Evolutionary conservation across 2,888 invertebrate species (phyloP).

Genomic region (Phaedon cochleariae): DNA sequence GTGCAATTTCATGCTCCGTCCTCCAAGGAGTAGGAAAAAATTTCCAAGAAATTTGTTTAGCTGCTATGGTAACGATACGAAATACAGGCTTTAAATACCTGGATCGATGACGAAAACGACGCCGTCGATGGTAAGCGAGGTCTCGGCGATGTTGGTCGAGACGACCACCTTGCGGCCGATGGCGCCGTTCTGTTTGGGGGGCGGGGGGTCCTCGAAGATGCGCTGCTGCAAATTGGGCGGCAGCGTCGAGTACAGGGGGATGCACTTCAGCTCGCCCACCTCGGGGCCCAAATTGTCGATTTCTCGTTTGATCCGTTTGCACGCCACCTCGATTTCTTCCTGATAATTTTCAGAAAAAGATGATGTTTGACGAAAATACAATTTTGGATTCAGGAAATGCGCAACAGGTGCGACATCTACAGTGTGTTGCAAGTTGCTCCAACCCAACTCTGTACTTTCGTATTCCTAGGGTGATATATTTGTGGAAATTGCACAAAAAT

Average conservation of each 20-base stretch:
- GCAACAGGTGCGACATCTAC: too few species aligned
- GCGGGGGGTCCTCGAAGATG: constrained; percentile 97
- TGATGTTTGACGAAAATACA: too few species aligned
- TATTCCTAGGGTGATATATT: too few species aligned
- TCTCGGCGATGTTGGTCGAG: constrained; percentile 99
- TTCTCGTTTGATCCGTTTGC: constrained; percentile 95
- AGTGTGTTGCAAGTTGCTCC: too few species aligned
- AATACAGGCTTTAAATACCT: constrained; percentile 56
- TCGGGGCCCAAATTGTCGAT: constrained; percentile 96
- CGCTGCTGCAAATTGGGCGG: constrained; percentile 97
- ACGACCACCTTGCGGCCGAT: constrained; percentile 89
- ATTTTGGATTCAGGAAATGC: too few species aligned
- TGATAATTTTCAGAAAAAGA: neutral
- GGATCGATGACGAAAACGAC: constrained; percentile 99
- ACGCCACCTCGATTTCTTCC: constrained; percentile 98
- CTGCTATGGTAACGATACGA: too few species aligned
- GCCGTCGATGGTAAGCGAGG: constrained; percentile 98
- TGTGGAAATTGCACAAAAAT: too few species aligned
- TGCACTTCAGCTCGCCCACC: constrained; percentile 96
- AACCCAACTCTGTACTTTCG: too few species aligned
- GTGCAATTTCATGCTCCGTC: too few species aligned
- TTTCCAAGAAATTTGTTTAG: too few species aligned
- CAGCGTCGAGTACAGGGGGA: constrained; percentile 97
- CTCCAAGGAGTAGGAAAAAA: too few species aligned
- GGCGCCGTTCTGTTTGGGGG: constrained; percentile 80